phyloP scores from a whole-genome alignment of 2,113 vertebrate species.

The Fregata magnificens region DNA sequence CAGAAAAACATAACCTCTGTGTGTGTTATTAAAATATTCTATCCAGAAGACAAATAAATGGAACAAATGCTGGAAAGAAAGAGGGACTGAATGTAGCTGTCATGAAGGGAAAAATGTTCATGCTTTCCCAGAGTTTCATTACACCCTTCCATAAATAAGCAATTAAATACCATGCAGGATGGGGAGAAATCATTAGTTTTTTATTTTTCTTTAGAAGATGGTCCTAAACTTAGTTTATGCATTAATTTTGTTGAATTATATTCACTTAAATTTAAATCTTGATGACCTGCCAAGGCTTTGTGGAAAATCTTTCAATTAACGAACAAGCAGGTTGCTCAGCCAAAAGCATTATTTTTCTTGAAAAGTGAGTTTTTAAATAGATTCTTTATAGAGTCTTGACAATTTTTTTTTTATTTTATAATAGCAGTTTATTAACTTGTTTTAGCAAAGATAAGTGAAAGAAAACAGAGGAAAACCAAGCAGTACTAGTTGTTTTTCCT shows the following conservation, averaged over 20 bases:
- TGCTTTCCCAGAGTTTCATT: background rate
- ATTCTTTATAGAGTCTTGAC: background rate
- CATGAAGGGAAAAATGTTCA: background rate
- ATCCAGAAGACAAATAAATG: background rate
- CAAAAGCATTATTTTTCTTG: background rate
- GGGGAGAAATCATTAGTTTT: background rate
- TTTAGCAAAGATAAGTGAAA: background rate
- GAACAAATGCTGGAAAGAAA: background rate
- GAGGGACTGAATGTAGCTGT: background rate
- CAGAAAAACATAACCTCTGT: background rate
- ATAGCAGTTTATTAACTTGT: slow-evolving; percentile 18
- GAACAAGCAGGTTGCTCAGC: background rate
- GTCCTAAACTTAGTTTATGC: background rate
- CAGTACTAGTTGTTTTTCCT: background rate
- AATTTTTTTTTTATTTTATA: background rate
- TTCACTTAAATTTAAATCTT: slow-evolving; percentile 2
- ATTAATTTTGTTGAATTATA: slow-evolving; percentile 9
- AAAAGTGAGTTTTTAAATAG: slow-evolving; percentile 34
- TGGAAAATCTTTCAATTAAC: slow-evolving; percentile 39
- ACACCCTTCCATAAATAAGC: background rate
- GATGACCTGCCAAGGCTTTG: background rate
- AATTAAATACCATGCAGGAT: background rate
- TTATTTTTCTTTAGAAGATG: background rate
- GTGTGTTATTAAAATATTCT: background rate
- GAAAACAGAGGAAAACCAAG: background rate